Evolutionary conservation across 2,888 invertebrate species (phyloP).

Genomic region (Allacma fusca): DNA sequence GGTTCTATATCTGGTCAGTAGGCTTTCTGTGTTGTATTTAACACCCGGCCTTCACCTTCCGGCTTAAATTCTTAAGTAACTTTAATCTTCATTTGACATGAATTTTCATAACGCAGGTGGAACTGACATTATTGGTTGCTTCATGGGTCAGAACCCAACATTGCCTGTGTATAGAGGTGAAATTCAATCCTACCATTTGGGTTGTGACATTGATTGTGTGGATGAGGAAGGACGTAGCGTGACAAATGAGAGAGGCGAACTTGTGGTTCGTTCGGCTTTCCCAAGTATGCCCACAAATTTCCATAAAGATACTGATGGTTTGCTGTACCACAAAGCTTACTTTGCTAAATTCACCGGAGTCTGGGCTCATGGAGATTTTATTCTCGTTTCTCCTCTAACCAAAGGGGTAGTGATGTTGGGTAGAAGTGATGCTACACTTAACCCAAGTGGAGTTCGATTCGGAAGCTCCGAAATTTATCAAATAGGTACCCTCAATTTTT

Average conservation of each 20-base stretch:
- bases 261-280: conserved; percentile 69
- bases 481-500: conserved; percentile 64
- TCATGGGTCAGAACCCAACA: conserved; percentile 68
- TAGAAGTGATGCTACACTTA: conserved; percentile 69
- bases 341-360: conserved; percentile 66
- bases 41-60: neutral
- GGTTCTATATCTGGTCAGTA: conserved; percentile 66
- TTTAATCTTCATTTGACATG: too few species aligned
- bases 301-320: conserved; percentile 66
- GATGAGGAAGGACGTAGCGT: conserved; percentile 66
- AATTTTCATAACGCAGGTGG: conserved; percentile 64
- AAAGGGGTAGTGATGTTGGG: conserved; percentile 70
- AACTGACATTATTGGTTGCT: conserved; percentile 70
- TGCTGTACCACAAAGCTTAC: conserved; percentile 67
- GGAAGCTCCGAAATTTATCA: conserved; percentile 71
- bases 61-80: conserved; percentile 16
- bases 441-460: conserved; percentile 70
- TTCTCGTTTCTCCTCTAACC: conserved; percentile 66
- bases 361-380: conserved; percentile 70
- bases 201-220: conserved; percentile 67
- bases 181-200: conserved; percentile 68
- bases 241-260: conserved; percentile 67
- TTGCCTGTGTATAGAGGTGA: conserved; percentile 69
- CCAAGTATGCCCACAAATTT: conserved; percentile 70
- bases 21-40: neutral